phyloP scores from a whole-genome alignment of 2,888 invertebrate species.

The Atrina japonica region DNA sequence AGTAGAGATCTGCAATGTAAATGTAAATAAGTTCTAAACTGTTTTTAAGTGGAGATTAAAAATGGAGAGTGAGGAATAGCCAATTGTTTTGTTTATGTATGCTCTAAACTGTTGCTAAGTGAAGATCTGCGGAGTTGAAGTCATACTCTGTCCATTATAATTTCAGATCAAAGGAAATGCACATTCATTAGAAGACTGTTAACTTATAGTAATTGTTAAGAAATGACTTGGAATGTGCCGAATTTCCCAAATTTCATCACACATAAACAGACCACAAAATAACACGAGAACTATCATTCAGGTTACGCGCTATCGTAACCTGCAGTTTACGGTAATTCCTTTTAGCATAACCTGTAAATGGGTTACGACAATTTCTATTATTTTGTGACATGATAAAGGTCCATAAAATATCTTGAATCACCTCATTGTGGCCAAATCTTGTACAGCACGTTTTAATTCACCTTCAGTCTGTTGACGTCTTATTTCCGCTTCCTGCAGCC shows the following conservation, averaged over 20 bases:
- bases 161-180: no score
- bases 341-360: neutral
- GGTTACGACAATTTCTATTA: neutral
- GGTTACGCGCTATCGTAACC: no score
- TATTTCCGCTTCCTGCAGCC: constrained; percentile 84
- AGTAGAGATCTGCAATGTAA: neutral
- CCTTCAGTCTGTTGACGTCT: constrained; percentile 52
- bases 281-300: no score
- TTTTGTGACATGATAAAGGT: neutral
- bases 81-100: constrained; percentile 18
- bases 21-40: neutral
- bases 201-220: no score
- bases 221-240: no score
- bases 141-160: no score
- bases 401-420: constrained; percentile 19
- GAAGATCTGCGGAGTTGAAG: constrained; percentile 32
- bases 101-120: neutral
- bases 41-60: neutral
- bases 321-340: no score
- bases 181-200: no score
- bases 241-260: no score
- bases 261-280: no score
- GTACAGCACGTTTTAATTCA: constrained; percentile 57
- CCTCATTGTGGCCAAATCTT: constrained; percentile 66
- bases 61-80: no score